These are phyloP conservation scores for Capreolus pygargus DNA, from an alignment of 2,113 vertebrate genomes.

Conservation along the genomic window DNA sequence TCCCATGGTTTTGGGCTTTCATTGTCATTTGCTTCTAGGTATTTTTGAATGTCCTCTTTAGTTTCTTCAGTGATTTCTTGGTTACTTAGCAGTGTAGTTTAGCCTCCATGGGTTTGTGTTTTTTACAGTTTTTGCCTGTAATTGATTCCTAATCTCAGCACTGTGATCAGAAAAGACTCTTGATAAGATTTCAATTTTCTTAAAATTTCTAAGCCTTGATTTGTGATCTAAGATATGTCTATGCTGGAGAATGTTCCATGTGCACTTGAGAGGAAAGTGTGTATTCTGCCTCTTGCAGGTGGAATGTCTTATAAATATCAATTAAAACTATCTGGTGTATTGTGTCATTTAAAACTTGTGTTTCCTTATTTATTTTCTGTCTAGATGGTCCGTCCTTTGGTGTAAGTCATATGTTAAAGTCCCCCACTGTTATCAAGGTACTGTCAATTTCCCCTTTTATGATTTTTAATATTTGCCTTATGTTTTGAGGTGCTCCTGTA, in stretches of 20 bases:
- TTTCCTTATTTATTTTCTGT: neutral
- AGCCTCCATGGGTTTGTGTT: neutral
- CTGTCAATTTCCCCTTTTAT: neutral
- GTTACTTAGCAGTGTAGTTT: neutral
- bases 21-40: neutral
- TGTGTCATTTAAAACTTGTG: neutral
- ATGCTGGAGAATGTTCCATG: neutral
- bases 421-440: neutral
- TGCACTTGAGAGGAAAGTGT: neutral
- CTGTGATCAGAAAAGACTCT: neutral
- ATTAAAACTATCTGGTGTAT: neutral
- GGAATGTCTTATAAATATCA: neutral
- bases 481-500: neutral
- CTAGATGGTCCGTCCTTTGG: neutral
- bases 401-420: neutral
- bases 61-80: neutral
- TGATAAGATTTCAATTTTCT: neutral
- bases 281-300: neutral
- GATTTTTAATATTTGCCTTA: neutral
- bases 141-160: neutral
- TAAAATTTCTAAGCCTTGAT: neutral
- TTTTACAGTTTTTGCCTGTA: neutral
- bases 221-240: neutral
- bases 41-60: neutral
- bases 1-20: neutral